A percentile compares a stretch with the other conserved stretches of the same genome.
These are phyloP conservation scores for Tyrannus savana DNA, from an alignment of 2,113 vertebrate species.

Conservation along the genomic window DNA sequence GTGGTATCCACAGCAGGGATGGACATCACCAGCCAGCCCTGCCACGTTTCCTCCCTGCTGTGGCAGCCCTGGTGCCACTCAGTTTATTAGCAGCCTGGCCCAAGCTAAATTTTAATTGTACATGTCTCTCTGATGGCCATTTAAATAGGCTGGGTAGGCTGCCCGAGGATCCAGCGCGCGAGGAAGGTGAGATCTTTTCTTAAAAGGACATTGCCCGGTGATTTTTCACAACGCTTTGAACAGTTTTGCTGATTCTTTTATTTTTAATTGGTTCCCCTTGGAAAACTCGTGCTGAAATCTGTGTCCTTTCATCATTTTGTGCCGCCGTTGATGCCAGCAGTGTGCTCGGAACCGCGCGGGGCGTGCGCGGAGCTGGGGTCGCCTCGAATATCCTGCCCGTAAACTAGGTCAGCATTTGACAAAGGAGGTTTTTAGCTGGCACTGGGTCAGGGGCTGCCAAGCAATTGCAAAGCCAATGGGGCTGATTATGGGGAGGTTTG, in stretches of 20 bases:
- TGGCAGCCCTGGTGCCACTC: not conserved
- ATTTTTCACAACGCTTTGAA: conserved; percentile 60
- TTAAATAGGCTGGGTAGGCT: conserved; percentile 13
- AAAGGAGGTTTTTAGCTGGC: not conserved
- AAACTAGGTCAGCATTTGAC: not conserved
- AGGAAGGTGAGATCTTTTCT: conserved; percentile 50
- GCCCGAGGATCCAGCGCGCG: not conserved
- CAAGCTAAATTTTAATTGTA: conserved; percentile 30
- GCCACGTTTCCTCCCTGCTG: not conserved
- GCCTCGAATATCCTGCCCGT: not conserved
- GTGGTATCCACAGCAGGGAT: not conserved
- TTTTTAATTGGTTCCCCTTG: conserved; percentile 72
- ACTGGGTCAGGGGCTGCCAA: not conserved
- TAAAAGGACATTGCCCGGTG: conserved; percentile 33
- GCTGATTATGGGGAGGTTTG: not conserved
- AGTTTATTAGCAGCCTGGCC: not conserved
- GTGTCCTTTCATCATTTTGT: conserved; percentile 49
- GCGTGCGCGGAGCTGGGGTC: not conserved
- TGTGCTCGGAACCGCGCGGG: not conserved
- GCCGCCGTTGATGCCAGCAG: not conserved
- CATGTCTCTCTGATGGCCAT: not conserved
- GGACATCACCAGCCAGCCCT: not conserved
- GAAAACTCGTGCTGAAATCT: conserved; percentile 31
- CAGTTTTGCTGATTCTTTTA: conserved; percentile 52
- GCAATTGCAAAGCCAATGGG: not conserved